Conservation (phyloP, 1,140 invertebrate genomes). For the Ostrea denselamellosa region DNA sequence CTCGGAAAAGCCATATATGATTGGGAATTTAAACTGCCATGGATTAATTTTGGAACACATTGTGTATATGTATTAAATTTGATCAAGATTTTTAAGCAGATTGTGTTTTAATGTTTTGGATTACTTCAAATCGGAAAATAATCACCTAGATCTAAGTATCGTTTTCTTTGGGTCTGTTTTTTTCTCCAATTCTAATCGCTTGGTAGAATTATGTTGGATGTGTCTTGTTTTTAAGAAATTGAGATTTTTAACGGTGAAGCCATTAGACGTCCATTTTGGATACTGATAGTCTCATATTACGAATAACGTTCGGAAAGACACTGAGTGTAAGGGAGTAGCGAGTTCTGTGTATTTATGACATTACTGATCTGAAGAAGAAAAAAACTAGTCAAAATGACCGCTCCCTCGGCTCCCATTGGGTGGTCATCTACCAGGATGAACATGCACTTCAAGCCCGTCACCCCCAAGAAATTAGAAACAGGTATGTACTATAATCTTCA, state of each 20-base stretch:
- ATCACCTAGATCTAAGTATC: slow-evolving; percentile 10
- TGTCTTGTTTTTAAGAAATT: not conserved
- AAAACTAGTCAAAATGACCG: slow-evolving; percentile 17
- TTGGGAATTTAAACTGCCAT: slow-evolving; percentile 8
- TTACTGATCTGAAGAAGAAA: not conserved
- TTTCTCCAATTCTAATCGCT: not conserved
- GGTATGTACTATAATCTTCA: slow-evolving; percentile 53
- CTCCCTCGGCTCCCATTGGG: slow-evolving; percentile 47
- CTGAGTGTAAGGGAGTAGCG: not conserved
- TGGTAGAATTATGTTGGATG: not conserved
- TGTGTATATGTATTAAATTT: slow-evolving; percentile 33
- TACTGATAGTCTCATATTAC: not conserved
- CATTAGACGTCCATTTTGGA: not conserved
- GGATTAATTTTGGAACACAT: not conserved
- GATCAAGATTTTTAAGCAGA: slow-evolving; percentile 38
- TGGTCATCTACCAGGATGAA: slow-evolving; percentile 50
- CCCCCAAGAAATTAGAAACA: slow-evolving; percentile 36
- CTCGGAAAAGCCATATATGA: not conserved
- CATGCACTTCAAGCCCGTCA: slow-evolving; percentile 51
- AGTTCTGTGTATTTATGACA: not conserved
- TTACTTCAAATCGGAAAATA: slow-evolving; percentile 11
- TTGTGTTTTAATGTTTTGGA: slow-evolving; percentile 33
- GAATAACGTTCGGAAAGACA: not conserved
- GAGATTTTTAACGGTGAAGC: not conserved
- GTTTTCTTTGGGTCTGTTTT: slow-evolving; percentile 22